Base-by-base conservation (phyloP, 1,140 invertebrate species). In the Bradysia coprophila region DNA sequence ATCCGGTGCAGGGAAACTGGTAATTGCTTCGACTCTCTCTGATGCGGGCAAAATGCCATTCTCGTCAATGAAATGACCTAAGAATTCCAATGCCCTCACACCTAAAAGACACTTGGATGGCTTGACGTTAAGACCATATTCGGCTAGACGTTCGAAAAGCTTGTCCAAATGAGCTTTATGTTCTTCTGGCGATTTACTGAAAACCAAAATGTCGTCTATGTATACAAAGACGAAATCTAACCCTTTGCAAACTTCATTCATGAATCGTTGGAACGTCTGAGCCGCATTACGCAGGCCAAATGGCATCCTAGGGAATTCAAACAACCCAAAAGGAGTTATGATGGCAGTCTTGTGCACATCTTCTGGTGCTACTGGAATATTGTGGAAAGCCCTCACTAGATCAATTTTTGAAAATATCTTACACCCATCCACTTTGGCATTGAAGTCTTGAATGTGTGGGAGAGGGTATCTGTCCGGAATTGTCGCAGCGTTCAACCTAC, bases 171-270 rank as follows among this genome's bases (percentile, higher is more conserved):
- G 55, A 4, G 43, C 1, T 0, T 42, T 18, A 42, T 64, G 61
- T 38, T 61, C 44, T n/a, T 51, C 45, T 13, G 38, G 18, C 9
- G 18, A 31, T n/a, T 40, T 43, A 6, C 51, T 55, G 28, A 51
- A 59, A 2, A 70, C 47, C 2, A 70, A 46, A 15, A 73, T 56
- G 45, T 71, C 70, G 46, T 72, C 71, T 0, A 73, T 20, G 45
- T 68, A 73, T 2, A 58, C 47, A 36, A 56, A 51, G 18, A 18
- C 18, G 31, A 53, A 55, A 41, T 55, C 49, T 8, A 57, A 44
- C 10, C 32, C 54, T 21, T 39, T 22, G n/a, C 49, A 13, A 15
- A 46, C 18, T 40, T 36, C 18, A 20, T 53, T 24, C 2, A 47
- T 43, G 24, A 46, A 44, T 13, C 45, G 2, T 40, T 48, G 45